phyloP scores from a whole-genome alignment of 2,113 vertebrate species.

The Brachyhypopomus occidentalis region DNA sequence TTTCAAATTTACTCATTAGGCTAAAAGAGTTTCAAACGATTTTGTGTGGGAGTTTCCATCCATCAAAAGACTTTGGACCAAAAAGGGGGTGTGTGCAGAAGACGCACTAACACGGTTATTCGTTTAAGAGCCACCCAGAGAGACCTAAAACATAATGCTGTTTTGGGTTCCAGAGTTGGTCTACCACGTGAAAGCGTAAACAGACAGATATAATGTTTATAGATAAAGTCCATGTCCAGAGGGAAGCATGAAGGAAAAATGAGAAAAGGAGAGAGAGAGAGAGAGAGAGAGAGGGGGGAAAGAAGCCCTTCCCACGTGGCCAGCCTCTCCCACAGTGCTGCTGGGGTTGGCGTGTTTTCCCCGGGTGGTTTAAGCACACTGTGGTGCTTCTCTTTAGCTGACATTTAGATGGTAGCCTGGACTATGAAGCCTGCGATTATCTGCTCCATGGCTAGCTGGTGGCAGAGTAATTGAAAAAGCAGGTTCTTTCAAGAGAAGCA shows the following conservation, averaged over 20 bases:
- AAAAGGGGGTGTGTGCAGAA: not conserved
- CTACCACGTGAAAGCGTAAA: not conserved
- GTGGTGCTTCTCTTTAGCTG: constrained; percentile 44
- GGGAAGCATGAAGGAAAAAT: not conserved
- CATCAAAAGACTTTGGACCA: not conserved
- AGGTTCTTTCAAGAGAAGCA: constrained; percentile 43
- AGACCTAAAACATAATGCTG: too few relatives aligned
- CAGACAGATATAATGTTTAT: not conserved
- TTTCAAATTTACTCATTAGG: not conserved
- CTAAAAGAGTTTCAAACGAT: constrained; percentile 27
- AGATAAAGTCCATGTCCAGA: not conserved
- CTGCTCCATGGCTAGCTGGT: constrained; percentile 51
- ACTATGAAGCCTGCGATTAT: constrained; percentile 53
- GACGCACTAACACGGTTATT: too few relatives aligned
- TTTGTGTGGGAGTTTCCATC: not conserved
- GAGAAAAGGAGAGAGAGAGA: not conserved
- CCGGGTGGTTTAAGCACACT: constrained; percentile 47
- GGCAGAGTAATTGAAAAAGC: constrained; percentile 59
- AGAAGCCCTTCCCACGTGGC: not conserved
- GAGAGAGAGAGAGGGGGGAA: not conserved
- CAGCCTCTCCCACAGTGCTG: not conserved
- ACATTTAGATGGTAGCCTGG: constrained; percentile 51
- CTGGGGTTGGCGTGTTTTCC: constrained; percentile 11
- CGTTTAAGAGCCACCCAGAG: too few relatives aligned
- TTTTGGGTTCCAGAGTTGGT: constrained; percentile 1